Base-by-base conservation (phyloP, 2,797 vertebrate species). In the Eupleurogrammus muticus region DNA sequence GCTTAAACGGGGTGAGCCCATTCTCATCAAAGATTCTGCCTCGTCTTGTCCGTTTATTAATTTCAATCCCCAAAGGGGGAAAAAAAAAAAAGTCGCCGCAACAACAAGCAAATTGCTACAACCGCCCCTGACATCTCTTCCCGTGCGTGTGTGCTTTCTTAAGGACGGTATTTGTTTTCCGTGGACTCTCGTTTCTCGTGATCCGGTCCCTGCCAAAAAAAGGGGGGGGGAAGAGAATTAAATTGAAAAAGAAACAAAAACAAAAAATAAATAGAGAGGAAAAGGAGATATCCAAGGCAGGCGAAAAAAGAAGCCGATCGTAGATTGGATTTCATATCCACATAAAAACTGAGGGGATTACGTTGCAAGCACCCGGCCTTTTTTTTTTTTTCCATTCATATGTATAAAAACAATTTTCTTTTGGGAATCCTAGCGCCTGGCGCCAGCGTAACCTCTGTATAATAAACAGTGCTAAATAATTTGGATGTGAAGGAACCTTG, bases 381-480 rank as follows among this genome's bases (percentile, higher is more conserved):
- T 90, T 92, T 89, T 90, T 92, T 89, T 28, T 28, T 28, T 28
- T 28, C 85, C 86, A 90, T 90, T 91, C 89, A 82, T 85, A 87
- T 87, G 76, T 79, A 89, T 76, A 78, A 87, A 89, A 90, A 88
- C 44, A 38, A 84, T 84, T 86, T 92, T 89, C 84, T 89, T 92
- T 91, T 85, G 86, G 81, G 88, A 89, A 87, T 87, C 77, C 64
- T 79, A 72, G 74, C 44, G 86, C 87, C 89, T 93, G 93, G 92
- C 90, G 89, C 92, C 92, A 92, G 89, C 67, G 72, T 82, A 88
- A 89, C 83, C 89, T 92, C 86, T 85, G 79, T 92, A 92, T 90
- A 90, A 92, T 93, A 93, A 95, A 94, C 93, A 93, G 75, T 79
- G 87, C 84, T 90, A 90, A 93, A 93, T 92, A 90, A 92, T 93